These are phyloP conservation scores for Distichodus sexfasciatus DNA, from an alignment of 2,797 vertebrate species.

Conservation along the genomic window DNA sequence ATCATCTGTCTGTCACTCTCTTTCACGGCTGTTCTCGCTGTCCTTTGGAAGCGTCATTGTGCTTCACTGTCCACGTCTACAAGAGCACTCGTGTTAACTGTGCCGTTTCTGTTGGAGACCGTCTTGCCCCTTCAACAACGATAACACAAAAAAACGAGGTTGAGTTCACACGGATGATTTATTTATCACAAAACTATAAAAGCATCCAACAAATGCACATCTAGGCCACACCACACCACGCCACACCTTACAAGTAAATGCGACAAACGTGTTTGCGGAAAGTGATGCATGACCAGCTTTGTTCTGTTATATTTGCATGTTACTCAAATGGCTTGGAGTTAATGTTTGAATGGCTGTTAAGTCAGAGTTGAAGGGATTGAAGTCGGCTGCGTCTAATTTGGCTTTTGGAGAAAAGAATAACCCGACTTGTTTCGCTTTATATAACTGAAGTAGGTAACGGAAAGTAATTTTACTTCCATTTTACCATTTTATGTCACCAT, in stretches of 20 bases:
- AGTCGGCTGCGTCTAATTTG: no score
- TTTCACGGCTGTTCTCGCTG: slow-evolving; percentile 10
- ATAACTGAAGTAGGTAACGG: background rate
- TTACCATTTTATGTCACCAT: no score
- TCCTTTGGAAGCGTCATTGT: slow-evolving; percentile 14
- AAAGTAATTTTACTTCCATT: no score
- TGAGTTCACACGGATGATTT: slow-evolving; percentile 12
- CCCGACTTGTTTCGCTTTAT: background rate
- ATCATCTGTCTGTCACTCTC: slow-evolving; percentile 29
- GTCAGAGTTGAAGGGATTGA: no score
- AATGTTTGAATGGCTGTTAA: no score
- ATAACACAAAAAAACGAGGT: slow-evolving; percentile 4
- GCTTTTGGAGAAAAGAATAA: no score
- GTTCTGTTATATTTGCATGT: background rate
- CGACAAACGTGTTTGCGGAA: background rate
- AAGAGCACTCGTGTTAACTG: slow-evolving; percentile 21
- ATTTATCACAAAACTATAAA: slow-evolving; percentile 12
- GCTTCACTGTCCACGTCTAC: slow-evolving; percentile 26
- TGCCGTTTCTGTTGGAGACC: background rate
- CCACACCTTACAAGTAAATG: slow-evolving; percentile 2
- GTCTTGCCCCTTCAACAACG: no score
- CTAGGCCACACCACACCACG: background rate
- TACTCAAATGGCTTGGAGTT: background rate
- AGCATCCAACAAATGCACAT: slow-evolving; percentile 14
- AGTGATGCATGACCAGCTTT: background rate